Evolutionary conservation across 2,113 vertebrate genomes (phyloP).

Genomic region (Chrysochloris asiatica): DNA sequence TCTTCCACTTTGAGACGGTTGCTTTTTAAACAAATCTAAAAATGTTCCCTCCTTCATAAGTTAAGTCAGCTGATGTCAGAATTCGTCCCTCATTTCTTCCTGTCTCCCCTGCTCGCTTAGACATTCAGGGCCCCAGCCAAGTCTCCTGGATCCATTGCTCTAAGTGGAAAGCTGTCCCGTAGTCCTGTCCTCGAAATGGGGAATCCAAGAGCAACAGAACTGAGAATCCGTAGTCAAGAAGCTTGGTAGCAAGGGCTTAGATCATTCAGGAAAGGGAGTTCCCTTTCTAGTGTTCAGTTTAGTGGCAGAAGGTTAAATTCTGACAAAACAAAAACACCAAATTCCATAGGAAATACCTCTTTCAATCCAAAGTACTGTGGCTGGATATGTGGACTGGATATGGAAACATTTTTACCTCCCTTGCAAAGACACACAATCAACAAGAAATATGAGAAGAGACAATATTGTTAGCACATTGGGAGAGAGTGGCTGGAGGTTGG

Average conservation of each 20-base stretch:
- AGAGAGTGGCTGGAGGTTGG: background rate
- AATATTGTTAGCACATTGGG: constrained; percentile 40
- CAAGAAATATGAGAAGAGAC: constrained; percentile 52
- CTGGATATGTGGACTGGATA: background rate
- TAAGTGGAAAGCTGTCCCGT: background rate
- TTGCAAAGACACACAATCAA: constrained; percentile 47
- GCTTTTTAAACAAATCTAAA: background rate
- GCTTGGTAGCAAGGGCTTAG: background rate
- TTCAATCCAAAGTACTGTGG: constrained; percentile 30
- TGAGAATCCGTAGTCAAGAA: background rate
- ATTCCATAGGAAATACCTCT: constrained; percentile 36
- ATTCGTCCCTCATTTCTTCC: background rate
- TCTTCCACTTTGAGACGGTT: background rate
- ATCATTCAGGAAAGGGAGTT: background rate
- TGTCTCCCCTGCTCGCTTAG: background rate
- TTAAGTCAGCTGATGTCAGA: background rate
- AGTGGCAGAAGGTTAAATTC: background rate
- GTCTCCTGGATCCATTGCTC: background rate
- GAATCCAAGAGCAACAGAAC: background rate
- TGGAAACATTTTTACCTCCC: constrained; percentile 1
- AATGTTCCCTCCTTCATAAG: background rate
- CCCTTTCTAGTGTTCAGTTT: background rate
- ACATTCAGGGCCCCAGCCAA: background rate
- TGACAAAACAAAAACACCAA: constrained; percentile 2
- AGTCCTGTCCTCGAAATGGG: background rate